Evolutionary conservation across 1,140 invertebrate genomes (phyloP).

Genomic region (Diorhabda sublineata): DNA sequence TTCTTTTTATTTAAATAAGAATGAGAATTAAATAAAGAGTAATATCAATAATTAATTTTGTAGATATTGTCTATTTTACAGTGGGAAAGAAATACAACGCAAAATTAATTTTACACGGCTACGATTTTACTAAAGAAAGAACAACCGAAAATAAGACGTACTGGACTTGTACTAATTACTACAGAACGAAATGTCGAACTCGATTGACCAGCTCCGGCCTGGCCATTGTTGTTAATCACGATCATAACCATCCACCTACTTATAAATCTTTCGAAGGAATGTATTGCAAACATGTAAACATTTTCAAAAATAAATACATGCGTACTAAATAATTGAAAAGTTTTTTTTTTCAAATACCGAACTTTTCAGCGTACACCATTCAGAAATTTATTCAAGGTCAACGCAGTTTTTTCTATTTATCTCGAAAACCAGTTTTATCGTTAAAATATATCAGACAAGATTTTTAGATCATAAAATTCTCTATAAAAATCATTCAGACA

Average conservation of each 20-base stretch:
- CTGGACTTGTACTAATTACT: constrained; percentile 29
- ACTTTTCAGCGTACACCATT: too few relatives aligned
- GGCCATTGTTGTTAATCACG: constrained; percentile 25
- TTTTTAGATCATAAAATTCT: too few relatives aligned
- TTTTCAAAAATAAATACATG: too few relatives aligned
- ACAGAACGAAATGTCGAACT: constrained; percentile 29
- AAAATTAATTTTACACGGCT: constrained; percentile 29
- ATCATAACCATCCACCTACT: constrained; percentile 31
- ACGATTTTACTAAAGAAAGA: constrained; percentile 26
- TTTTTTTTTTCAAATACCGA: too few relatives aligned
- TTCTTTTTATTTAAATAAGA: not conserved
- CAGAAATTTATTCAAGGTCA: too few relatives aligned
- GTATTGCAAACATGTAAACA: not conserved
- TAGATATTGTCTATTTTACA: constrained; percentile 27
- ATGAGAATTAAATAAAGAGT: not conserved
- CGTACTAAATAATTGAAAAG: too few relatives aligned
- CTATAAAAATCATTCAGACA: too few relatives aligned
- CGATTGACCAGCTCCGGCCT: constrained; percentile 26
- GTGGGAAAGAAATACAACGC: constrained; percentile 25
- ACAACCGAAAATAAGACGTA: constrained; percentile 23
- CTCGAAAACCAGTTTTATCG: too few relatives aligned
- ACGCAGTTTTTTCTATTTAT: too few relatives aligned
- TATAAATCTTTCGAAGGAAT: constrained; percentile 12
- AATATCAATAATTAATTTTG: not conserved
- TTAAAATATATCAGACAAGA: too few relatives aligned